Evolutionary conservation across 2,113 vertebrate genomes (phyloP).

Genomic region (Mugil cephalus): DNA sequence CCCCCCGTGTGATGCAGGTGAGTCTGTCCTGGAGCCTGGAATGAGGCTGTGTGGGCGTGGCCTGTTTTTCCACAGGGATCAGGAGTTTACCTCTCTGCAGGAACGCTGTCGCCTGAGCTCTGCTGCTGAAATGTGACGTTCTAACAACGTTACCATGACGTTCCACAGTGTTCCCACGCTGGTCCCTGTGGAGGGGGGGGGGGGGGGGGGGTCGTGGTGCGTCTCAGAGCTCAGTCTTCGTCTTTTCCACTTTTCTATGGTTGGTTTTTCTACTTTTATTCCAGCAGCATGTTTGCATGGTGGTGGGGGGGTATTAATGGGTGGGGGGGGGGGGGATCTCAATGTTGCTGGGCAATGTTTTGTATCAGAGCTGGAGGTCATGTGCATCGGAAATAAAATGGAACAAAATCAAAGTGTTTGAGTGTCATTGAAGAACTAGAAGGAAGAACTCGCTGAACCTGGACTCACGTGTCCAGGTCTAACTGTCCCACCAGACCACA

Average conservation of each 20-base stretch:
- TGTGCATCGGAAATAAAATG: constrained; percentile 75
- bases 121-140: not conserved
- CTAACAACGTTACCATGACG: not conserved
- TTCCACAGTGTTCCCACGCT: not conserved
- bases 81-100: constrained; percentile 34
- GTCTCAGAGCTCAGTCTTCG: too few species aligned
- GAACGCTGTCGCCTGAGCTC: constrained; percentile 48
- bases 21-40: too few species aligned
- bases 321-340: constrained; percentile 26
- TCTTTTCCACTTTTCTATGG: constrained; percentile 13
- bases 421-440: not conserved
- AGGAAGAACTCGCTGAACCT: too few species aligned
- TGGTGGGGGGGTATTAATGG: constrained; percentile 4
- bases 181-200: too few species aligned
- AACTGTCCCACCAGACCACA: too few species aligned
- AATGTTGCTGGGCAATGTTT: constrained; percentile 85
- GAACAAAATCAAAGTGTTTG: constrained; percentile 75
- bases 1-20: too few species aligned
- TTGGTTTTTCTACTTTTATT: constrained; percentile 63
- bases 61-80: constrained; percentile 35
- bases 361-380: constrained; percentile 61
- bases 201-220: too few species aligned
- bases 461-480: too few species aligned
- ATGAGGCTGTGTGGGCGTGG: constrained; percentile 26
- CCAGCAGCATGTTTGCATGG: constrained; percentile 76